A percentile compares a stretch with the other conserved stretches of the same genome.
Evolutionary conservation across 2,113 vertebrate species (phyloP).

Genomic region (Centropus bengalensis): DNA sequence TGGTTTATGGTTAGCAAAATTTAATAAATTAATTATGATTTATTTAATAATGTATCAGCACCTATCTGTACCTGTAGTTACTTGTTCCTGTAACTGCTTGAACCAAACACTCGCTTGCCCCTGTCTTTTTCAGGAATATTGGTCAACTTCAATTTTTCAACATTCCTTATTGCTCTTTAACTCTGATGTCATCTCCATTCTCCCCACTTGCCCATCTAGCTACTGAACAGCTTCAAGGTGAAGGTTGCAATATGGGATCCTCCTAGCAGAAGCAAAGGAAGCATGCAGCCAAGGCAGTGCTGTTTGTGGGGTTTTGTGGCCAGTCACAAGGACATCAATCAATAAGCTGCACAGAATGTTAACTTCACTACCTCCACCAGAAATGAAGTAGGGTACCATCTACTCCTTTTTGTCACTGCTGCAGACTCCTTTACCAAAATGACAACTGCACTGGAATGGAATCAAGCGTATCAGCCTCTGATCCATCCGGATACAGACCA

Average conservation of each 20-base stretch:
- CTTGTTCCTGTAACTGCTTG: neutral
- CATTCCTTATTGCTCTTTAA: neutral
- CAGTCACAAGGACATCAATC: neutral
- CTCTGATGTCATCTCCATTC: neutral
- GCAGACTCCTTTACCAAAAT: neutral
- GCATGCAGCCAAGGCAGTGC: neutral
- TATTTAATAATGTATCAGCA: neutral
- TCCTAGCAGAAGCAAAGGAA: neutral
- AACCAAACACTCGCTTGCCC: neutral
- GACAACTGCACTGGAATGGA: neutral
- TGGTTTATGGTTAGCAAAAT: neutral
- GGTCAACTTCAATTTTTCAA: neutral
- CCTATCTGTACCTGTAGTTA: neutral
- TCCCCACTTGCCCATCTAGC: neutral
- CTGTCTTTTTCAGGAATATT: neutral
- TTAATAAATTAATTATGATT: neutral
- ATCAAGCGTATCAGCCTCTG: neutral
- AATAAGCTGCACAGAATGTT: neutral
- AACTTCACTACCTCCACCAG: neutral
- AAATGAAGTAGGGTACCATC: neutral
- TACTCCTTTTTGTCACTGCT: neutral
- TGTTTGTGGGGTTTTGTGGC: neutral
- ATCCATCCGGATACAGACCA: neutral
- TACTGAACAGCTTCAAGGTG: neutral
- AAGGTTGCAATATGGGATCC: neutral